Evolutionary conservation across 1,140 invertebrate species (phyloP).

Genomic region (Platyura marginata): DNA sequence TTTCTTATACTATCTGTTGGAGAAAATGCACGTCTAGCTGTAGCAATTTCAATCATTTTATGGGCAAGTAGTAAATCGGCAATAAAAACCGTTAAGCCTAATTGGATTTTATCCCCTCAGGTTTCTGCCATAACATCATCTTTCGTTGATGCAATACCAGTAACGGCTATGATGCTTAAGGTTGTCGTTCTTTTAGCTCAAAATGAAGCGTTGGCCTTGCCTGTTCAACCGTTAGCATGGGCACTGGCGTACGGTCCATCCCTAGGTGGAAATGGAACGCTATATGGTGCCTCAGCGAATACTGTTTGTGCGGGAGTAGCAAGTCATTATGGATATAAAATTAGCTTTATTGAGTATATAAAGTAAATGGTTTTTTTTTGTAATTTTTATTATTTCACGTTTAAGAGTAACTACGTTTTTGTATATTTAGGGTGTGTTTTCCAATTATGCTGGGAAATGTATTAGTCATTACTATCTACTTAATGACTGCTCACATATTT

Average conservation of each 20-base stretch:
- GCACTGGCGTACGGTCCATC: slow-evolving; percentile 65
- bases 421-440: slow-evolving; percentile 42
- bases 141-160: slow-evolving; percentile 67
- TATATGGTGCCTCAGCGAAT: slow-evolving; percentile 70
- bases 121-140: slow-evolving; percentile 53
- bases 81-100: background rate
- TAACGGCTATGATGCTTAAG: slow-evolving; percentile 66
- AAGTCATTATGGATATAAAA: slow-evolving; percentile 58
- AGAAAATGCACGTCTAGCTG: slow-evolving; percentile 38
- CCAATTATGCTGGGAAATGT: slow-evolving; percentile 54
- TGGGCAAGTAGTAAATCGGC: slow-evolving; percentile 28
- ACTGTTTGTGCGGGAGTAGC: slow-evolving; percentile 71
- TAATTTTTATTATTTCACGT: background rate
- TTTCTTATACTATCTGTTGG: slow-evolving; percentile 39
- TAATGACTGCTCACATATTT: slow-evolving; percentile 45
- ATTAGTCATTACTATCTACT: slow-evolving; percentile 39
- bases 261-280: slow-evolving; percentile 66
- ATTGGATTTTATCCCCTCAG: slow-evolving; percentile 12
- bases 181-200: slow-evolving; percentile 42
- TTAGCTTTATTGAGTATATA: slow-evolving; percentile 13
- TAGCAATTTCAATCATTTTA: slow-evolving; percentile 52
- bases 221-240: slow-evolving; percentile 54
- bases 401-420: slow-evolving; percentile 7
- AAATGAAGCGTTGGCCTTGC: slow-evolving; percentile 40
- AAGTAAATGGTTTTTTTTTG: slow-evolving; percentile 4